phyloP scores from a whole-genome alignment of 2,113 vertebrate genomes.

The Lontra canadensis region DNA sequence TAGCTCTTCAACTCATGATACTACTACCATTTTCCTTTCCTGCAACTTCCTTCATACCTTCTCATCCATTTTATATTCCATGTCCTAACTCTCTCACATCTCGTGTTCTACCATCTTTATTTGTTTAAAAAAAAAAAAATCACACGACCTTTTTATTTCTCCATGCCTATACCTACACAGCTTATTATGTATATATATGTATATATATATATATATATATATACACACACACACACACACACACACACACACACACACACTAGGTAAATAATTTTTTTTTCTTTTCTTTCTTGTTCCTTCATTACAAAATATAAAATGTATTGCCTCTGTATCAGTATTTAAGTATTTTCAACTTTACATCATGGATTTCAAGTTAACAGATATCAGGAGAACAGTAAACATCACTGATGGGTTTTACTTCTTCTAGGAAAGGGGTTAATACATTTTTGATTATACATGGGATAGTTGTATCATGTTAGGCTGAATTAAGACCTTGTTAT shows the following conservation, averaged over 20 bases:
- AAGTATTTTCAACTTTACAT: not conserved
- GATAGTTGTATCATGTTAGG: not conserved
- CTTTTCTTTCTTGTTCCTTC: not conserved
- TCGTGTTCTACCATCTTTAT: not conserved
- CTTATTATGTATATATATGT: not conserved
- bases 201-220: not conserved
- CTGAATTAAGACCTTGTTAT: not conserved
- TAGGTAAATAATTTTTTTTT: not conserved
- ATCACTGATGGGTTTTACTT: not conserved
- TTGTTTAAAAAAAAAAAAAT: not conserved
- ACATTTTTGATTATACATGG: not conserved
- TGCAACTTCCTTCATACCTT: not conserved
- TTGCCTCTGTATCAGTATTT: not conserved
- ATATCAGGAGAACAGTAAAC: not conserved
- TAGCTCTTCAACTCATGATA: not conserved
- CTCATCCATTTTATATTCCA: not conserved
- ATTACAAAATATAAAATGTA: not conserved
- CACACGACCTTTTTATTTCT: not conserved
- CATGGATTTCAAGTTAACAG: not conserved
- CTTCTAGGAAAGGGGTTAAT: not conserved
- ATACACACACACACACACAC: too few species aligned
- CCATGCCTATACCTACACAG: not conserved
- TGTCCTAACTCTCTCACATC: not conserved
- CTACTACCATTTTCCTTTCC: not conserved
- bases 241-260: too few species aligned